These are phyloP conservation scores for Rhinella marina DNA, from an alignment of 2,797 vertebrate species.

Conservation along the genomic window DNA sequence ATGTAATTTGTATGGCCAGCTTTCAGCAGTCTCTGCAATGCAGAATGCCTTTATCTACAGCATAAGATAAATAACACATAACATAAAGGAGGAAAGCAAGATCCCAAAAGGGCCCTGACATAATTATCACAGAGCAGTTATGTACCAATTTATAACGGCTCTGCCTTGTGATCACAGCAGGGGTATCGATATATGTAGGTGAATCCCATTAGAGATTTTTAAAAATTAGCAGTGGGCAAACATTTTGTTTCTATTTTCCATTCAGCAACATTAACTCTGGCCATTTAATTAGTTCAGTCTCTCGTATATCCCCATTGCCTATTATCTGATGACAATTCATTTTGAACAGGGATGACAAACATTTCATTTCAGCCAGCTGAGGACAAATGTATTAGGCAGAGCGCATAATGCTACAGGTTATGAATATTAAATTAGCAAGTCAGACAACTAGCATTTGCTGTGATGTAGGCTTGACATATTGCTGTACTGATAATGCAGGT, in stretches of 20 bases:
- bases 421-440: conserved; percentile 56
- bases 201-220: not conserved
- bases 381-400: conserved; percentile 58
- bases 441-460: conserved; percentile 50
- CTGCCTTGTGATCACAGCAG: too few species aligned
- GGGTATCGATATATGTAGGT: not conserved
- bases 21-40: conserved; percentile 19
- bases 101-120: not conserved
- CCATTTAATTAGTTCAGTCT: conserved; percentile 57
- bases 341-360: conserved; percentile 60
- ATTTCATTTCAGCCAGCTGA: conserved; percentile 60
- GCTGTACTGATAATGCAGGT: conserved; percentile 36
- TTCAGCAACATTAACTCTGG: conserved; percentile 34
- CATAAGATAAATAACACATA: not conserved
- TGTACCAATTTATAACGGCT: not conserved
- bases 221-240: not conserved
- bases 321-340: conserved; percentile 62
- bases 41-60: not conserved
- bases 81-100: not conserved
- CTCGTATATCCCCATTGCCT: conserved; percentile 47
- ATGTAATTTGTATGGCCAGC: too few species aligned
- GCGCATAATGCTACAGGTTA: conserved; percentile 57
- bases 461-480: conserved; percentile 50
- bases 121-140: not conserved
- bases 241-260: conserved; percentile 33